Conservation (phyloP, 2,888 invertebrate species). For the Melinaea menophilus region DNA sequence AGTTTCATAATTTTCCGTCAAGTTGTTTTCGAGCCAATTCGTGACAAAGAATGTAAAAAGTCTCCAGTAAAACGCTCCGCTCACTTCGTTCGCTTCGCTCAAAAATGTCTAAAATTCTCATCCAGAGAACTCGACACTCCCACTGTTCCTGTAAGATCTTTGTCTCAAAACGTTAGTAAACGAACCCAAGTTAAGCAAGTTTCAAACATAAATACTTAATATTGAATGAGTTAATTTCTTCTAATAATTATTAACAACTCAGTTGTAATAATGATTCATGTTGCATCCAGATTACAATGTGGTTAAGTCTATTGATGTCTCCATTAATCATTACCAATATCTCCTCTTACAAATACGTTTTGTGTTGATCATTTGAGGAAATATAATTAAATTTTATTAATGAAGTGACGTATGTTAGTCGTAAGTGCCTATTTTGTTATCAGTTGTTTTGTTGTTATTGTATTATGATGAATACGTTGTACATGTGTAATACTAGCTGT, state of each 20-base stretch:
- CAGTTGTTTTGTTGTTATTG: background rate
- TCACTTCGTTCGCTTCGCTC: too few relatives aligned
- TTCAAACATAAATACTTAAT: background rate
- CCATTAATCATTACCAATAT: constrained; percentile 1
- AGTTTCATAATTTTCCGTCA: too few relatives aligned
- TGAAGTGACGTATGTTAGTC: constrained; percentile 3
- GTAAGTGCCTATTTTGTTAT: background rate
- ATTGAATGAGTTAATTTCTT: too few relatives aligned
- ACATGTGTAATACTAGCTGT: background rate
- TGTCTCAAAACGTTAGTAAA: too few relatives aligned
- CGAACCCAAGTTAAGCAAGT: too few relatives aligned
- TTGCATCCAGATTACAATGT: background rate
- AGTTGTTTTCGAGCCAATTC: too few relatives aligned
- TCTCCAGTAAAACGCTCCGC: too few relatives aligned
- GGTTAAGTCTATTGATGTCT: background rate
- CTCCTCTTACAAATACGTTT: background rate
- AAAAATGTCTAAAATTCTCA: too few relatives aligned
- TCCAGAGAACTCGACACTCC: too few relatives aligned
- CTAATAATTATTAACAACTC: background rate
- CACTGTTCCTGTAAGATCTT: too few relatives aligned
- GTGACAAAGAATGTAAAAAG: too few relatives aligned
- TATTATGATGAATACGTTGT: background rate
- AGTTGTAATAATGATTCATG: background rate
- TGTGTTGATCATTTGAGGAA: constrained; percentile 1
- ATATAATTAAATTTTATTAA: constrained; percentile 5